Conservation (phyloP, 2,113 vertebrate species). For the Cervus canadensis region DNA sequence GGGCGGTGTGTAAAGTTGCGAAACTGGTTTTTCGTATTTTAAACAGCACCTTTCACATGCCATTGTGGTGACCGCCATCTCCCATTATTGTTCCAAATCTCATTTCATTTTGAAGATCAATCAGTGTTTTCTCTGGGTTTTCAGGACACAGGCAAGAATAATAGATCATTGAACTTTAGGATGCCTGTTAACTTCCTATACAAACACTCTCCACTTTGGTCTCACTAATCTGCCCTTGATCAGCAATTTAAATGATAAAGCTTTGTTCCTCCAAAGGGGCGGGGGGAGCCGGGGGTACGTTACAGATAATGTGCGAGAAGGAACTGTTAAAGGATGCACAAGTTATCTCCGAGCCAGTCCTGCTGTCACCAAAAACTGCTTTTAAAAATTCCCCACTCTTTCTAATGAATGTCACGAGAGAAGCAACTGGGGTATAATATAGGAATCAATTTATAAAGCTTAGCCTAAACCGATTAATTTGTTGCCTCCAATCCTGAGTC, state of each 20-base stretch:
- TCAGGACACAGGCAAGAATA: slow-evolving; percentile 80
- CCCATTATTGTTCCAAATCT: slow-evolving; percentile 77
- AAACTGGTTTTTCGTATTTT: slow-evolving; percentile 84
- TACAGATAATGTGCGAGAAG: slow-evolving; percentile 75
- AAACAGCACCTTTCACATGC: slow-evolving; percentile 73
- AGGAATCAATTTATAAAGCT: slow-evolving; percentile 87
- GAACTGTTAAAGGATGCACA: slow-evolving; percentile 58
- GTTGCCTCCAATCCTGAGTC: slow-evolving; percentile 80
- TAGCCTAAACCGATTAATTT: slow-evolving; percentile 85
- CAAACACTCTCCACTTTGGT: slow-evolving; percentile 88
- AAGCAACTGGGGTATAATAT: slow-evolving; percentile 77
- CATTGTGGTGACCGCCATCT: slow-evolving; percentile 77
- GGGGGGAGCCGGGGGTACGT: slow-evolving; percentile 32
- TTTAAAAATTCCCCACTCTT: slow-evolving; percentile 69
- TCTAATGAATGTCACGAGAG: slow-evolving; percentile 77
- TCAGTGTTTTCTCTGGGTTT: slow-evolving; percentile 75
- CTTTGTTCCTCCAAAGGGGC: slow-evolving; percentile 77
- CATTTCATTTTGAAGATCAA: slow-evolving; percentile 77
- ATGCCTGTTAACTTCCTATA: slow-evolving; percentile 86
- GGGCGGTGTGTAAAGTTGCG: slow-evolving; percentile 76
- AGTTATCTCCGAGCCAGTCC: slow-evolving; percentile 48
- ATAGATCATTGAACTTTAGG: slow-evolving; percentile 85
- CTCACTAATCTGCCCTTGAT: slow-evolving; percentile 92
- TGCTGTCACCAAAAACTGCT: slow-evolving; percentile 72
- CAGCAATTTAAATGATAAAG: slow-evolving; percentile 88